A percentile compares a stretch with the other conserved stretches of the same genome.
Evolutionary conservation across 30 jellyfish, hydroid and myxozoan genomes (phyloP).

Genomic region (Cassiopea xamachana): DNA sequence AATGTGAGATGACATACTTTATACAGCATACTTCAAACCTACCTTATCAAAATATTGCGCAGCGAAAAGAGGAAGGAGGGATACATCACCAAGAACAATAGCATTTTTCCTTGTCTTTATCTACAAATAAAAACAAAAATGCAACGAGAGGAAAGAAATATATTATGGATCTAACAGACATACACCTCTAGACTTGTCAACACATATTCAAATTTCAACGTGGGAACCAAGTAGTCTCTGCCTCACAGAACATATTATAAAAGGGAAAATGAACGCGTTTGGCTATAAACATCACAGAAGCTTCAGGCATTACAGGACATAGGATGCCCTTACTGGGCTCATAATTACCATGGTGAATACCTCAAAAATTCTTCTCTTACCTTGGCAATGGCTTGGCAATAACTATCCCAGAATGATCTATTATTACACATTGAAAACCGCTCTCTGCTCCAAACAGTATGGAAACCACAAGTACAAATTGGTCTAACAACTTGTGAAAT

Average conservation of each 20-base stretch:
- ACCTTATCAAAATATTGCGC: conserved; percentile 46
- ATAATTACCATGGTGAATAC: background rate
- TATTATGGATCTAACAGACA: background rate
- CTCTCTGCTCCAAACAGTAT: conserved; percentile 81
- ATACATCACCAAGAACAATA: conserved; percentile 73
- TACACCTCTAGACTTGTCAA: too few relatives aligned
- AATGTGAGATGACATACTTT: too few relatives aligned
- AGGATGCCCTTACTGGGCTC: too few relatives aligned
- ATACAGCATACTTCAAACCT: background rate
- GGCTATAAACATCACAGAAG: too few relatives aligned
- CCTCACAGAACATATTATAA: too few relatives aligned
- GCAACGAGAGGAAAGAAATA: background rate
- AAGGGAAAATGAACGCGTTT: too few relatives aligned
- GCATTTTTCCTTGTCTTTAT: conserved; percentile 1
- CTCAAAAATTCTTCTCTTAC: background rate
- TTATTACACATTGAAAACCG: conserved; percentile 72
- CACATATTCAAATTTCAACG: too few relatives aligned
- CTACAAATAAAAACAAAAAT: background rate
- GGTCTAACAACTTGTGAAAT: conserved; percentile 51
- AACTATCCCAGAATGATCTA: conserved; percentile 21
- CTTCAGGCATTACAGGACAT: too few relatives aligned
- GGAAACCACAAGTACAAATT: conserved; percentile 77
- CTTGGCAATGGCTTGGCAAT: conserved; percentile 1
- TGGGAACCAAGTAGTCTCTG: too few relatives aligned
- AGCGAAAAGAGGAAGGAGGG: conserved; percentile 64